These are phyloP conservation scores for Chelonus insularis DNA, from an alignment of 1,140 invertebrate genomes.

Conservation along the genomic window DNA sequence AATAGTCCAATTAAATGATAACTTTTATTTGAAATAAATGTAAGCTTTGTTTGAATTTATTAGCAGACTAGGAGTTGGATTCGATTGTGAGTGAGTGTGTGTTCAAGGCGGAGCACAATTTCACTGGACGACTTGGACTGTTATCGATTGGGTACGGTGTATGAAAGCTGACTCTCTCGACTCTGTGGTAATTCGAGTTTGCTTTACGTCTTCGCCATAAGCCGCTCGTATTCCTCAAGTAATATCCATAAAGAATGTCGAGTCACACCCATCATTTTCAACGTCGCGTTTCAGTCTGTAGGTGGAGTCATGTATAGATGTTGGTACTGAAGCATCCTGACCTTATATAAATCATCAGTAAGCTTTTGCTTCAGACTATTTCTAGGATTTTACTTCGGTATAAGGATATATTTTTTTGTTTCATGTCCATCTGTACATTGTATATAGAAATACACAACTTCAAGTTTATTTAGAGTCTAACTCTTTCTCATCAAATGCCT, in stretches of 20 bases:
- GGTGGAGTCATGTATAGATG: constrained; percentile 13
- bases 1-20: too few relatives aligned
- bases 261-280: constrained; percentile 14
- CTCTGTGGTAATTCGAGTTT: background rate
- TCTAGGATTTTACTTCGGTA: background rate
- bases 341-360: constrained; percentile 28
- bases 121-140: too few relatives aligned
- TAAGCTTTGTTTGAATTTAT: too few relatives aligned
- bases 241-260: constrained; percentile 19
- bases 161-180: background rate
- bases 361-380: background rate
- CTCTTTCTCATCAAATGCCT: constrained; percentile 18
- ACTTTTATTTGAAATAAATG: too few relatives aligned
- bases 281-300: constrained; percentile 2
- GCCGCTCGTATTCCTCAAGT: constrained; percentile 4
- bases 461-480: background rate
- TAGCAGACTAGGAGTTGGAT: too few relatives aligned
- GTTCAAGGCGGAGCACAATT: too few relatives aligned
- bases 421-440: background rate
- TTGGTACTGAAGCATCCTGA: too few relatives aligned
- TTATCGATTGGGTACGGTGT: background rate
- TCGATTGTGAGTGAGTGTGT: too few relatives aligned
- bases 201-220: constrained; percentile 5
- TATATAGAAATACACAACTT: too few relatives aligned
- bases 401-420: background rate